Evolutionary conservation across 2,888 invertebrate genomes (phyloP), one percentile per base, ranked within the genome.

Genomic region (Phyto melanocephala): DNA sequence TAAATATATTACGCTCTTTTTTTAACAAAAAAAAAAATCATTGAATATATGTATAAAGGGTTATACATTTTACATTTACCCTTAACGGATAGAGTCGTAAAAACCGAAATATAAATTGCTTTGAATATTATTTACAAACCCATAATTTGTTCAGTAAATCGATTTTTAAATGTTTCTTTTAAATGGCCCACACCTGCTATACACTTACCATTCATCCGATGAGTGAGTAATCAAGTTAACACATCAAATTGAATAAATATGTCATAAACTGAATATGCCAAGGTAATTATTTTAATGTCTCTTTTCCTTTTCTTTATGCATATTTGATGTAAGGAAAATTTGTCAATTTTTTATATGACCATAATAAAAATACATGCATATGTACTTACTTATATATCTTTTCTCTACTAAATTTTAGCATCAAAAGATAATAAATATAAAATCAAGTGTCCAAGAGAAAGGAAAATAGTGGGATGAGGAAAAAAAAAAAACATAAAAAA

Each of bases 91-190:
- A 1, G 13, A 52, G 65, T 60, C 71, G 50, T 79, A 79, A 82
- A 79, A 62, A 71, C 37, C 22, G 40, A 5, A 58, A 65, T 65
- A 71, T 71, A 75, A 79, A 82, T 65, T 82, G 70, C 52, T 79
- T 82, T 65, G 68, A 81, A 78, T 79, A 71, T 75, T 65, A 78
- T 78, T 81, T 74, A 70, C 74, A 68, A 78, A 65, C 52, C 70
- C 78, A 78, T 81, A 65, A 78, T 52, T 70, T 78, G 81, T 75
- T 74, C 74, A 65, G 78, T 81, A 81, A 81, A 81, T 71, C 60
- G 82, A 40, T 45, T 70, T 71, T 65, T 56, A 81, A 70, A 56
- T 33, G n/a, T 50, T 37, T 58, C 20, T 33, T 52, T 50, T 8
- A 63, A 77, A 65, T 74, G 33, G 71, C 33, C 56, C n/a, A 42